These are phyloP conservation scores for Bactericera cockerelli DNA, from an alignment of 1,140 invertebrate genomes.

Conservation along the genomic window DNA sequence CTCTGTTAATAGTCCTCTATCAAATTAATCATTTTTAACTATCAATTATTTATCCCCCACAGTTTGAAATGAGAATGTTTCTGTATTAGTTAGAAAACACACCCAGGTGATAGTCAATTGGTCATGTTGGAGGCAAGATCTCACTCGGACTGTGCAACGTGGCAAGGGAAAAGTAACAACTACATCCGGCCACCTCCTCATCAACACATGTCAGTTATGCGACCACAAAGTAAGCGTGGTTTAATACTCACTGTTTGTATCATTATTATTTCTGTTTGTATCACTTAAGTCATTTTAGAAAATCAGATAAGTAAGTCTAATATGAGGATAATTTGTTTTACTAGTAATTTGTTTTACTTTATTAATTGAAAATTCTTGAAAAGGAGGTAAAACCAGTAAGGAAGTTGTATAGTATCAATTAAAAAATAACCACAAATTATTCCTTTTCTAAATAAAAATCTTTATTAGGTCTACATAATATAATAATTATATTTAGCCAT, in stretches of 20 bases:
- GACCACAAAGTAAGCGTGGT: conserved; percentile 29
- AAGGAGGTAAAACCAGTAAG: no score
- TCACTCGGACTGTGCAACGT: conserved; percentile 26
- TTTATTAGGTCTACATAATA: no score
- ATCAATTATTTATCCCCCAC: not conserved
- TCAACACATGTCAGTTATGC: conserved; percentile 31
- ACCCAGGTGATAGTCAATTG: no score
- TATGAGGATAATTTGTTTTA: not conserved
- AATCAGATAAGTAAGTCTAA: not conserved
- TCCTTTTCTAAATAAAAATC: no score
- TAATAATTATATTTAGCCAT: no score
- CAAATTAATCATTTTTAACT: not conserved
- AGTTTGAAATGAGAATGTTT: no score
- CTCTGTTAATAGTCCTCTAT: no score
- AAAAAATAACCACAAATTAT: no score
- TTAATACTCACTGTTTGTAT: not conserved
- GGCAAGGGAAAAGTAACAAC: conserved; percentile 31
- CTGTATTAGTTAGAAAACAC: no score
- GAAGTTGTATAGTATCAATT: no score
- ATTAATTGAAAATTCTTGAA: no score
- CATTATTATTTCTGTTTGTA: not conserved
- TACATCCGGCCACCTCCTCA: conserved; percentile 28
- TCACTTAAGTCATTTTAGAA: not conserved
- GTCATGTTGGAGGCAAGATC: conserved; percentile 36
- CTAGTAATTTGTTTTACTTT: not conserved